Evolutionary conservation across 2,888 invertebrate species (phyloP).

Genomic region (Volucella zonaria): DNA sequence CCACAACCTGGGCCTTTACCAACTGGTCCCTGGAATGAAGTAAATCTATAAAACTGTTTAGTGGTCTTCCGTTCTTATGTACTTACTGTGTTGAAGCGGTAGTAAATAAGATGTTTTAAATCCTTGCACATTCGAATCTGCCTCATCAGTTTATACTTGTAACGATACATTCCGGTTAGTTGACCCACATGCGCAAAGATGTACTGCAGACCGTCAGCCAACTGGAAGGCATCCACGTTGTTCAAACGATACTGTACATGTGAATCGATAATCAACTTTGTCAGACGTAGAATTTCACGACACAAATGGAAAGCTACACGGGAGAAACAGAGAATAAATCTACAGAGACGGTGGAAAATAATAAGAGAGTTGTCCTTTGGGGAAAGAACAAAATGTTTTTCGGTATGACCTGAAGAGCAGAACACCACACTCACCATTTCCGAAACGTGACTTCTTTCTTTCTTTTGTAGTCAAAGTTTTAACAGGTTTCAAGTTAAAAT

Average conservation of each 20-base stretch:
- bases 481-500: constrained; percentile 99
- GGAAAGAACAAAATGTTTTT: background rate
- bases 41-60: constrained; percentile 35
- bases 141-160: constrained; percentile 99
- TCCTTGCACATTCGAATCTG: constrained; percentile 99
- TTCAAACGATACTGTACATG: constrained; percentile 99
- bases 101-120: constrained; percentile 99
- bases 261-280: constrained; percentile 98
- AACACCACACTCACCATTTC: constrained; percentile 88
- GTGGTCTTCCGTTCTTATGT: background rate
- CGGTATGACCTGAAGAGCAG: background rate
- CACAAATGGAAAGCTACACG: constrained; percentile 97
- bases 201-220: constrained; percentile 99
- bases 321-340: constrained; percentile 51
- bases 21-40: constrained; percentile 89
- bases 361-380: background rate
- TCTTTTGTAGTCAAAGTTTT: constrained; percentile 99
- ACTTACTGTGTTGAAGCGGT: constrained; percentile 97
- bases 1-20: constrained; percentile 99
- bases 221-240: constrained; percentile 99
- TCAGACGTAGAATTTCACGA: constrained; percentile 98
- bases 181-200: constrained; percentile 99
- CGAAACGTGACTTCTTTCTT: constrained; percentile 98
- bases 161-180: constrained; percentile 99
- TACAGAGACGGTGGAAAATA: constrained; percentile 32